Evolutionary conservation across 2,888 invertebrate species (phyloP).

Genomic region (Himalopsyche anomala): DNA sequence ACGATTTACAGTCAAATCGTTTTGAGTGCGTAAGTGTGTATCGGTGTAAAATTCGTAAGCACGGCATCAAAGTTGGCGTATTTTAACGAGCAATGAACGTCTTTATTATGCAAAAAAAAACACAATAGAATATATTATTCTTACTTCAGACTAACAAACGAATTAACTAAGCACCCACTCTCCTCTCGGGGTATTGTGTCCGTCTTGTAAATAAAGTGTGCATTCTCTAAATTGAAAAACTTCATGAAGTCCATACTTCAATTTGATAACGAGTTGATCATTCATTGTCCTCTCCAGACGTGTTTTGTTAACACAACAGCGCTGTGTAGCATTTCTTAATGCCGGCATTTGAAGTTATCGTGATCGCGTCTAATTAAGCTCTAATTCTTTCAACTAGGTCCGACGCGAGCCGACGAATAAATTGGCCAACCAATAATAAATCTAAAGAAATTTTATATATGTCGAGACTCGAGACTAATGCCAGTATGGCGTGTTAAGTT

Average conservation of each 20-base stretch:
- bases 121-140: no score
- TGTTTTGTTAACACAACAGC: conserved; percentile 16
- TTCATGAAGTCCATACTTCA: conserved; percentile 17
- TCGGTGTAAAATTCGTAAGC: no score
- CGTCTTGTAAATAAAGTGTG: no score
- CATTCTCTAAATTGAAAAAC: not conserved
- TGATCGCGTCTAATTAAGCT: conserved; percentile 14
- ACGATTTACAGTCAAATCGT: no score
- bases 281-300: conserved; percentile 23
- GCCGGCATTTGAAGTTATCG: conserved; percentile 8
- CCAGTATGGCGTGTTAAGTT: conserved; percentile 4
- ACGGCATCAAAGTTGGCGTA: no score
- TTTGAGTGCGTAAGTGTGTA: no score
- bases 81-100: no score
- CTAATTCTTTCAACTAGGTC: conserved; percentile 16
- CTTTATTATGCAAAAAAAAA: no score
- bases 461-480: not conserved
- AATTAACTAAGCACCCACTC: no score
- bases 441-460: conserved; percentile 13
- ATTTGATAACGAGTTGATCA: not conserved
- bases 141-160: no score
- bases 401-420: conserved; percentile 15
- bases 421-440: conserved; percentile 21
- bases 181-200: no score
- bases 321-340: conserved; percentile 10